Conservation (phyloP, 2,888 invertebrate species). For the Scaptomyza cyrtandrae region DNA sequence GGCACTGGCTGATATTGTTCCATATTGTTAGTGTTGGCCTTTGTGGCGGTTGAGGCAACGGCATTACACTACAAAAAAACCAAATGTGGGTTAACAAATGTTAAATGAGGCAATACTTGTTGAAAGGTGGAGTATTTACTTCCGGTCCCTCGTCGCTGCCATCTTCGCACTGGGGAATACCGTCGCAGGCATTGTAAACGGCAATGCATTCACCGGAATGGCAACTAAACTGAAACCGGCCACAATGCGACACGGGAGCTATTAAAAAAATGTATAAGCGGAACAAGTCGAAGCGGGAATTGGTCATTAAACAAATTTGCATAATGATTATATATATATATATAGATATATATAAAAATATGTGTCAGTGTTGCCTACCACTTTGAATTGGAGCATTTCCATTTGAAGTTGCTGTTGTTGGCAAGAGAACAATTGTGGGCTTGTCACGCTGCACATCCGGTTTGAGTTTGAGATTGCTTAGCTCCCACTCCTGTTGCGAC, state of each 20-base stretch:
- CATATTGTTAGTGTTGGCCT: constrained; percentile 45
- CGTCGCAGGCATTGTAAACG: constrained; percentile 97
- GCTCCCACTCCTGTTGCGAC: constrained; percentile 84
- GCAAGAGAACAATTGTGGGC: constrained; percentile 34
- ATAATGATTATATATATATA: constrained; percentile 12
- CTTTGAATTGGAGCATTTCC: constrained; percentile 53
- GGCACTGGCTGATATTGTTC: constrained; percentile 67
- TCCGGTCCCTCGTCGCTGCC: constrained; percentile 96
- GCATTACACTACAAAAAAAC: constrained; percentile 70
- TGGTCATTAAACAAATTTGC: constrained; percentile 26
- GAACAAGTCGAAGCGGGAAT: constrained; percentile 19
- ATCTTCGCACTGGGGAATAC: constrained; percentile 95
- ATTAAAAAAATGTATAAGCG: constrained; percentile 22
- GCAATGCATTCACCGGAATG: constrained; percentile 96
- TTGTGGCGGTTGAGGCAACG: constrained; percentile 57
- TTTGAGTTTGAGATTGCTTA: constrained; percentile 83
- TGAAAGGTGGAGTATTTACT: constrained; percentile 83
- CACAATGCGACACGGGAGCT: constrained; percentile 86
- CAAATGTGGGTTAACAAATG: constrained; percentile 26
- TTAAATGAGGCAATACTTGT: constrained; percentile 1
- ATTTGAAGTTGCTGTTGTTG: constrained; percentile 28
- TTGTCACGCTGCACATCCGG: constrained; percentile 75
- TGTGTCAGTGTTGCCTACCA: constrained; percentile 39
- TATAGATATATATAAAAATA: too few species aligned
- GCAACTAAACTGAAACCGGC: constrained; percentile 95